These are phyloP conservation scores for Euura saliciscinereae DNA, from an alignment of 1,140 invertebrate species.

Conservation along the genomic window DNA sequence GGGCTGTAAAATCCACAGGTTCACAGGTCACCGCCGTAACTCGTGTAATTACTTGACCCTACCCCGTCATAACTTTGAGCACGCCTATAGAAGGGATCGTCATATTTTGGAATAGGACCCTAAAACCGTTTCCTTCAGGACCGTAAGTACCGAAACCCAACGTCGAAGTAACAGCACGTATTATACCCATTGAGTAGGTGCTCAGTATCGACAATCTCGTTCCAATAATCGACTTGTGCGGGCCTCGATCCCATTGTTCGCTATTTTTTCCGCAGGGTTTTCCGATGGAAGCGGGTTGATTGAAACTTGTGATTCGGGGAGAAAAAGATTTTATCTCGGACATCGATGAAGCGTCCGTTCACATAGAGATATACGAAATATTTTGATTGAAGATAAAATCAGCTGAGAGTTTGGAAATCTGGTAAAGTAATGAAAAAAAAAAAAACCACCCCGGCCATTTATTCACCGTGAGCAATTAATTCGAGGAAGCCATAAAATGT, in stretches of 20 bases:
- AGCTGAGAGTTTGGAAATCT: not conserved
- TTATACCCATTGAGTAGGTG: not conserved
- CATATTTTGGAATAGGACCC: not conserved
- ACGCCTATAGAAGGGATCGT: not conserved
- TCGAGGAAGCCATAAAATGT: not conserved
- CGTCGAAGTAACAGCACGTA: not conserved
- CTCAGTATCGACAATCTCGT: too few species aligned
- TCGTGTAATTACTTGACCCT: constrained; percentile 4
- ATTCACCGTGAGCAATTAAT: not conserved
- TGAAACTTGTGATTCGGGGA: too few species aligned
- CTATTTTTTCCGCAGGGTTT: too few species aligned
- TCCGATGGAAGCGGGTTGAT: too few species aligned
- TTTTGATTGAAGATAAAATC: not conserved
- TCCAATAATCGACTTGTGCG: too few species aligned
- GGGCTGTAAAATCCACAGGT: not conserved
- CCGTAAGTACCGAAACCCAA: not conserved
- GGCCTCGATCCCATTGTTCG: too few species aligned
- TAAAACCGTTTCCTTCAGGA: not conserved
- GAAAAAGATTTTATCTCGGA: too few species aligned
- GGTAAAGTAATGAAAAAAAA: not conserved
- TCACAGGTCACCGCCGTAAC: constrained; percentile 3
- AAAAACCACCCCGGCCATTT: not conserved
- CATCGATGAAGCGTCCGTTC: too few species aligned
- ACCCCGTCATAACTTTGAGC: not conserved
- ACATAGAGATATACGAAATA: too few species aligned